Conservation (phyloP, 92 coral and sea anemone genomes). For the Epizoanthus illoricatus region DNA sequence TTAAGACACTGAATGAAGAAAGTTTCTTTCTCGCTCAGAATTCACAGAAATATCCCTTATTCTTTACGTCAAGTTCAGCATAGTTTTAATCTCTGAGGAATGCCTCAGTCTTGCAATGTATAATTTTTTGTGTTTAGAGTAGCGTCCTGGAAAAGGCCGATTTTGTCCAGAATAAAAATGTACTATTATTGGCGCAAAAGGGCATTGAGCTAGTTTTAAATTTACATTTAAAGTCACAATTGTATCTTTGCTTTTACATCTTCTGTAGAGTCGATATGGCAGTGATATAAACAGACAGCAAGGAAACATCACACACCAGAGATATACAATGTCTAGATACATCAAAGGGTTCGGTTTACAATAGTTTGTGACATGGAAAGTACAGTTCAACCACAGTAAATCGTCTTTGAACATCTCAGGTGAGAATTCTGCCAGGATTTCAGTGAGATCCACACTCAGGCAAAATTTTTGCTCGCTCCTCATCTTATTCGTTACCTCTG, state of each 20-base stretch:
- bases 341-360: slow-evolving; percentile 54
- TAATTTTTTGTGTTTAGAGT: slow-evolving; percentile 1
- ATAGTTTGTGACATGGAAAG: slow-evolving; percentile 56
- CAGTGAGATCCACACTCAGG: slow-evolving; percentile 30
- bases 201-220: not conserved
- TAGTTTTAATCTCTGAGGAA: not conserved
- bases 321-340: slow-evolving; percentile 6
- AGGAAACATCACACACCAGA: slow-evolving; percentile 11
- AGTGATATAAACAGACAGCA: slow-evolving; percentile 9
- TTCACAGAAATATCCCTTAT: not conserved
- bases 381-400: slow-evolving; percentile 49
- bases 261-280: slow-evolving; percentile 1
- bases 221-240: not conserved
- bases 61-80: not conserved
- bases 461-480: slow-evolving; percentile 37
- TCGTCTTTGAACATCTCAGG: slow-evolving; percentile 17
- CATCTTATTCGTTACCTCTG: not conserved
- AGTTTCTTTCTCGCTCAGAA: too few species aligned
- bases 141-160: not conserved
- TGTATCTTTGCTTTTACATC: not conserved
- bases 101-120: not conserved
- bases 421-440: slow-evolving; percentile 29
- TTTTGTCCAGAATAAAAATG: not conserved
- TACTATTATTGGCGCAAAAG: not conserved
- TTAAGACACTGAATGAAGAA: too few species aligned